phyloP scores from a whole-genome alignment of 2,888 invertebrate species.

The Drosophila recens region DNA sequence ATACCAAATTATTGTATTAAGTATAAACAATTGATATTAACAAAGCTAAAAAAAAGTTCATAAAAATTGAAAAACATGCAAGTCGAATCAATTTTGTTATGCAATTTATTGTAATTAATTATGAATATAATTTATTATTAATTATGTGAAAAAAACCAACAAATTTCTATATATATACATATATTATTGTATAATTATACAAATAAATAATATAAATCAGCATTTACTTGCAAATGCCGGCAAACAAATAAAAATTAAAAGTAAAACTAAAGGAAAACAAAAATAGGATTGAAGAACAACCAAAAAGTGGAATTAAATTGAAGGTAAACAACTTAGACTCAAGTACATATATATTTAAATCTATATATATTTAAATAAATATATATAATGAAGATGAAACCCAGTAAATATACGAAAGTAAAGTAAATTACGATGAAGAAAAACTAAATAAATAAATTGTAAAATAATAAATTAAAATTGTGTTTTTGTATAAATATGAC shows the following conservation, averaged over 20 bases:
- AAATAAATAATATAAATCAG: conserved; percentile 54
- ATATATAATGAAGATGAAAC: conserved; percentile 46
- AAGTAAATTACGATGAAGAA: conserved; percentile 63
- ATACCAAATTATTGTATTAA: conserved; percentile 46
- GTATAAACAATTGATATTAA: conserved; percentile 55
- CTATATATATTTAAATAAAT: conserved; percentile 40
- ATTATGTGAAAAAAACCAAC: conserved; percentile 54
- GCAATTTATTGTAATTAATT: conserved; percentile 80
- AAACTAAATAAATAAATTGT: conserved; percentile 69
- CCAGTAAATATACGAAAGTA: conserved; percentile 55
- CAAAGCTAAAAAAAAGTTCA: conserved; percentile 5
- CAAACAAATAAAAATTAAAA: conserved; percentile 24
- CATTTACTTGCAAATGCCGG: conserved; percentile 67
- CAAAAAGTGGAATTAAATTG: conserved; percentile 65
- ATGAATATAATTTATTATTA: conserved; percentile 72
- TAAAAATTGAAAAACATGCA: conserved; percentile 17
- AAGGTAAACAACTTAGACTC: conserved; percentile 73
- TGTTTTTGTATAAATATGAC: not conserved
- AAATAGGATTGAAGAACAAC: conserved; percentile 45
- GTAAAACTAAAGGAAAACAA: conserved; percentile 31
- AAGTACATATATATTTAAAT: conserved; percentile 65
- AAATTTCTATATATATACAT: conserved; percentile 46
- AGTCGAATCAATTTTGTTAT: conserved; percentile 69
- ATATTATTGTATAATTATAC: conserved; percentile 59
- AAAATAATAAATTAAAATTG: conserved; percentile 40